Evolutionary conservation across 2,797 vertebrate genomes (phyloP), one percentile per base, ranked within the genome.

Genomic region (Paramormyrops hopkinsi): DNA sequence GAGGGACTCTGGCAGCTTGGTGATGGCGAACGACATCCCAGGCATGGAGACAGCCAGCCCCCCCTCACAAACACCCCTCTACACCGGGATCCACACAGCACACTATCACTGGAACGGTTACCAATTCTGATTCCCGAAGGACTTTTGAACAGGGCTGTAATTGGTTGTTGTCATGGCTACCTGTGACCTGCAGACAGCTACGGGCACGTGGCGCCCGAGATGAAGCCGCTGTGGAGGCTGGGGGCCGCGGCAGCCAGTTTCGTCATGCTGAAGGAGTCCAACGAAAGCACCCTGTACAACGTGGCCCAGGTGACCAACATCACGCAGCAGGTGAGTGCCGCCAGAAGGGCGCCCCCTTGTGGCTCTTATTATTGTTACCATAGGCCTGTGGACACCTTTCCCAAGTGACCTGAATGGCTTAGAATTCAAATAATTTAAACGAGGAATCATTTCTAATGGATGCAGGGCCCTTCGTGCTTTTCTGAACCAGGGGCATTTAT

Each of bases 261-360:
- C 0, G 48, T 98, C 90, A 96, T 96, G 95, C 96, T 98, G 95
- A 95, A 95, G 1, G 96, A 98, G 90, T 98, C 98, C 3, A 98
- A 94, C 0, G 97, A 99, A 92, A 92, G 96, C 86, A 98, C 97
- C 0, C 94, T 95, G 86, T 97, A 96, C 93, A 97, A 97, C 86
- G 90, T 99, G 92, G 95, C 94, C 90, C 96, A 97, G 91, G 94
- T 99, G 76, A 95, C 96, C 92, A 96, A 91, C 0, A 92, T 99
- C 92, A 97, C 95, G 12, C 98, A 99, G 94, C 95, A 96, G 97
- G 99, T 99, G 93, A 93, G 97, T 93, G 7, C 29, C 2, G 29
- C 33, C 84, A 37, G 25, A 56, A 29, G 83, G 8, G 50, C 2
- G 29, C 85, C 44, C 82, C 19, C 82, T 17, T 50, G 44, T 84